Evolutionary conservation across 2,888 invertebrate species (phyloP), one percentile per base, ranked within the genome.

Genomic region (Idaea dimidiata): DNA sequence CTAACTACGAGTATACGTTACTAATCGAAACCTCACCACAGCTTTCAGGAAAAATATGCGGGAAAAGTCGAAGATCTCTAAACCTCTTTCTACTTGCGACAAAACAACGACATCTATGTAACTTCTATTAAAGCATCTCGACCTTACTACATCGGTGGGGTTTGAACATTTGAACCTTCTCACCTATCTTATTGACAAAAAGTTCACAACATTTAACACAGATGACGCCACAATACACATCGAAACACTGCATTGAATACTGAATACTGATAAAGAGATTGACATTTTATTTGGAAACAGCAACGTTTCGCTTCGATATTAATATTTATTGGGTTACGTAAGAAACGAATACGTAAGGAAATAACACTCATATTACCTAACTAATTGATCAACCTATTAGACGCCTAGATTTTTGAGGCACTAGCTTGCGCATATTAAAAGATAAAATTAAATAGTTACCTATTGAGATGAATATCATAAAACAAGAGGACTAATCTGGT

Each of bases 151-250:
- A 10, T 54, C 17, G 8, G 17, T 17, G 7, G 8, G 6, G 14
- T 14, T 7, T 16, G 32, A 31, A 18, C 16, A 18, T n/a, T 16
- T 24, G 18, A 10, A 54, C 54, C 56, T 16, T 24, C 4, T 17
- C 18, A 24, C 16, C 24, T 53, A 54, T 10, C 60, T 59, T 17
- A 32, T 53, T 57, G 6, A 43, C 0, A 1, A 59, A 7, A 14
- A 58, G 6, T 70, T 62, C 7, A 4, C 10, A 14, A n/a, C 2
- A 2, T 16, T 7, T 16, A 0, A 4, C 17, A 68, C 24, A 78
- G 78, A 72, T 78, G 75, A 70, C 73, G 65, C 54, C 59, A 62
- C 59, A 1, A 24, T 62, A 32, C 1, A 5, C 24, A 54, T 14
- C 6, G 43, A 43, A 43, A 43, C 43, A 43, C 43, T 14, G 43